These are phyloP conservation scores for Crypturellus tataupa DNA, from an alignment of 2,797 vertebrate species.

Conservation along the genomic window DNA sequence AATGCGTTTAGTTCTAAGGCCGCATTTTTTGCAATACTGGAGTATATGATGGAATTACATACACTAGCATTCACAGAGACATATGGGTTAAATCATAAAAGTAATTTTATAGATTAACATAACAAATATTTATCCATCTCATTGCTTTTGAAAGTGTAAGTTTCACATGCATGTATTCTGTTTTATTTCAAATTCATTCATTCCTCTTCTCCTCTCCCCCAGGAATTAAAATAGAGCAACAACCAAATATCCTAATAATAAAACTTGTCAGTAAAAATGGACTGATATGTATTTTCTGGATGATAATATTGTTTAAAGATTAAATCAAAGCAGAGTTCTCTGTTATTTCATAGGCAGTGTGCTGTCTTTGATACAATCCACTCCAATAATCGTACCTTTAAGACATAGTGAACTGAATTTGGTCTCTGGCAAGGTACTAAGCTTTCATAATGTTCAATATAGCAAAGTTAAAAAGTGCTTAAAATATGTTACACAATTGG, in stretches of 20 bases:
- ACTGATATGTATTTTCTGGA: slow-evolving; percentile 29
- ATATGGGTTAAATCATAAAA: slow-evolving; percentile 69
- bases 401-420: slow-evolving; percentile 7
- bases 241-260: slow-evolving; percentile 42
- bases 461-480: neutral
- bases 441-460: neutral
- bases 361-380: slow-evolving; percentile 29
- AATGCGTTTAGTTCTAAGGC: slow-evolving; percentile 66
- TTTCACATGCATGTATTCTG: slow-evolving; percentile 31
- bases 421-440: neutral
- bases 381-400: neutral
- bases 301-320: slow-evolving; percentile 31
- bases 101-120: slow-evolving; percentile 52
- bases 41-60: slow-evolving; percentile 33
- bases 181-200: slow-evolving; percentile 27
- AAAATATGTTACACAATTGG: neutral
- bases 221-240: slow-evolving; percentile 12
- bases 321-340: slow-evolving; percentile 38
- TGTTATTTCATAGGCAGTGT: slow-evolving; percentile 1
- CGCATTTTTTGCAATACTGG: slow-evolving; percentile 49
- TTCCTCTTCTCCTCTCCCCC: neutral
- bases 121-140: slow-evolving; percentile 67
- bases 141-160: slow-evolving; percentile 55
- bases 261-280: slow-evolving; percentile 31
- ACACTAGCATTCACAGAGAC: slow-evolving; percentile 19